Percentiles rank a stretch among this genome's conserved stretches.
These are phyloP conservation scores for Aspidiotus destructor DNA, from an alignment of 2,888 invertebrate genomes.

Conservation along the genomic window DNA sequence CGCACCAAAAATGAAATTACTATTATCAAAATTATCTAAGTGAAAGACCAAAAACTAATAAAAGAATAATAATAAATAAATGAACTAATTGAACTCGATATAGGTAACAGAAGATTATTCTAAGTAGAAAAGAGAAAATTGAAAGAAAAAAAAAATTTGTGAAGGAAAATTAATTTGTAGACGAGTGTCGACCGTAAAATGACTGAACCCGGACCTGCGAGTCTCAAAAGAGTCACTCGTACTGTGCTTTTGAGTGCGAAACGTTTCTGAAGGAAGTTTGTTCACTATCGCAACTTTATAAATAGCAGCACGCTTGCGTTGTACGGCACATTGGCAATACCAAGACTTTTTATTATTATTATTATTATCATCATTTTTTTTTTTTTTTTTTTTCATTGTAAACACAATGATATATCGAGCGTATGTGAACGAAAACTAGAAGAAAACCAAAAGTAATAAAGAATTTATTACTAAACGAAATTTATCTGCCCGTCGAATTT, in stretches of 20 bases:
- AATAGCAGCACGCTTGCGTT: conserved; percentile 30
- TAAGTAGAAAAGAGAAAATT: too few species aligned
- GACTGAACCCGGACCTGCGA: background rate
- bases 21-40: too few species aligned
- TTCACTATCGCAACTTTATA: conserved; percentile 12
- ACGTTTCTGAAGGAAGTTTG: background rate
- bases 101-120: too few species aligned
- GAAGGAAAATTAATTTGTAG: background rate
- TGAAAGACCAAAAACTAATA: too few species aligned
- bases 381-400: conserved; percentile 1
- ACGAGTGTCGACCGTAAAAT: background rate
- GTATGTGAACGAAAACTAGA: too few species aligned
- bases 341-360: conserved; percentile 8
- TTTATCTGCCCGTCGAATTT: too few species aligned
- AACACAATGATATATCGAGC: background rate
- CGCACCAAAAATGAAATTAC: too few species aligned
- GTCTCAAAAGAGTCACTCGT: conserved; percentile 21
- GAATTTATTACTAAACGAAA: too few species aligned
- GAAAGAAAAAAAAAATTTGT: background rate
- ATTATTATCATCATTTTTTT: background rate
- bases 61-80: too few species aligned
- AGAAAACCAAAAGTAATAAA: too few species aligned
- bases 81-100: too few species aligned
- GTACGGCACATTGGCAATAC: conserved; percentile 14
- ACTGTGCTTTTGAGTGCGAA: conserved; percentile 23